Conservation (phyloP, 2,888 invertebrate species). For the Psococerastis gibbosa region DNA sequence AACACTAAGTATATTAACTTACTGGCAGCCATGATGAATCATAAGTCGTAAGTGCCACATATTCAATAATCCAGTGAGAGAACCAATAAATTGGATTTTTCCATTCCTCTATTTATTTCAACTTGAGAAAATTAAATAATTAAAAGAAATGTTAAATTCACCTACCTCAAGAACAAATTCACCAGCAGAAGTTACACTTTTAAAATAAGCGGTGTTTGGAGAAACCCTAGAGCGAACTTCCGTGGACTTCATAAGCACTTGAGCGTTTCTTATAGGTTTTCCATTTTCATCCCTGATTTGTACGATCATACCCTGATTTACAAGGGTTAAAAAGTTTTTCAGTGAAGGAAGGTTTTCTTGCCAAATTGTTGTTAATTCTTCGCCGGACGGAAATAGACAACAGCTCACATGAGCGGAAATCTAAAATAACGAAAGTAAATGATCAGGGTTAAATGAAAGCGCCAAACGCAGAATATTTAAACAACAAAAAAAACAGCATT, state of each 20-base stretch:
- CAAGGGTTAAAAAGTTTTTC: constrained; percentile 38
- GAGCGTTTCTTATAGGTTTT: constrained; percentile 1
- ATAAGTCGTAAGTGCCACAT: too few species aligned
- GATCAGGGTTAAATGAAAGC: constrained; percentile 4
- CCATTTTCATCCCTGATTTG: constrained; percentile 5
- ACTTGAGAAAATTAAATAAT: not conserved
- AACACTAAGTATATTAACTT: too few species aligned
- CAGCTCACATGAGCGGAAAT: constrained; percentile 57
- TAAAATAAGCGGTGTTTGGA: constrained; percentile 7
- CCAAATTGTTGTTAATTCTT: constrained; percentile 50
- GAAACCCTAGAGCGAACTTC: constrained; percentile 2
- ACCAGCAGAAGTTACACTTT: not conserved
- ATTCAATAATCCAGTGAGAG: too few species aligned
- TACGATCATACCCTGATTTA: constrained; percentile 37
- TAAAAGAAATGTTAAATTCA: constrained; percentile 12
- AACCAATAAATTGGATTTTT: too few species aligned
- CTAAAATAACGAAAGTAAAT: constrained; percentile 12
- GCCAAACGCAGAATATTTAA: constrained; percentile 5
- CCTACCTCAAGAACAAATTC: constrained; percentile 10
- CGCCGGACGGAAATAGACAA: constrained; percentile 58
- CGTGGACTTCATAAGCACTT: not conserved
- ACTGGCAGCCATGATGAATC: too few species aligned
- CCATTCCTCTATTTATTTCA: not conserved
- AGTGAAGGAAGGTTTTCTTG: constrained; percentile 42
- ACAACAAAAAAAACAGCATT: too few species aligned